A percentile compares a stretch with the other conserved stretches of the same genome.
Conservation (phyloP, 2,113 vertebrate genomes). For the Erythrolamprus reginae region DNA sequence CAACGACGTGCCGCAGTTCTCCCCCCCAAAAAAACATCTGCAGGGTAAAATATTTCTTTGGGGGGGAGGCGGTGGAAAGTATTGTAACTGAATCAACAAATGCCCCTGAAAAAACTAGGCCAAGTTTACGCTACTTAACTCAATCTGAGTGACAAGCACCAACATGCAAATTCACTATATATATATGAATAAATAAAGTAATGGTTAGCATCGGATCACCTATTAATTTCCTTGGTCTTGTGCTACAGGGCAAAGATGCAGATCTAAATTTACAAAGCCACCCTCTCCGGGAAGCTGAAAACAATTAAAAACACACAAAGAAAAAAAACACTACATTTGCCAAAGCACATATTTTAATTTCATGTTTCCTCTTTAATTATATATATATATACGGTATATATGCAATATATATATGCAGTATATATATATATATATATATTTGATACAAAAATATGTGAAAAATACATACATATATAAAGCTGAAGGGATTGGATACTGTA, state of each 20-base stretch:
- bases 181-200: no score
- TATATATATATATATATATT: no score
- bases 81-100: not conserved
- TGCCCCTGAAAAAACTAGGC: not conserved
- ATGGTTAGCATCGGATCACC: not conserved
- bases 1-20: not conserved
- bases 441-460: no score
- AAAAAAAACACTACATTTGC: not conserved
- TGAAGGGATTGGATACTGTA: no score
- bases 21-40: not conserved
- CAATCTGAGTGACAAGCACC: not conserved
- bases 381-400: no score
- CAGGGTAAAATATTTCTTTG: not conserved
- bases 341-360: not conserved
- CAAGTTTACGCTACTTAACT: not conserved
- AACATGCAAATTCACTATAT: not conserved
- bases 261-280: not conserved
- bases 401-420: no score
- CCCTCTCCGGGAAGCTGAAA: not conserved
- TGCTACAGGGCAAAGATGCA: not conserved
- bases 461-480: no score
- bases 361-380: not conserved
- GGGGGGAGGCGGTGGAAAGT: not conserved
- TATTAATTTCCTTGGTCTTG: not conserved
- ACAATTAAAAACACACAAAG: not conserved